Evolutionary conservation across 2,113 vertebrate species (phyloP).

Genomic region (Pavo muticus): DNA sequence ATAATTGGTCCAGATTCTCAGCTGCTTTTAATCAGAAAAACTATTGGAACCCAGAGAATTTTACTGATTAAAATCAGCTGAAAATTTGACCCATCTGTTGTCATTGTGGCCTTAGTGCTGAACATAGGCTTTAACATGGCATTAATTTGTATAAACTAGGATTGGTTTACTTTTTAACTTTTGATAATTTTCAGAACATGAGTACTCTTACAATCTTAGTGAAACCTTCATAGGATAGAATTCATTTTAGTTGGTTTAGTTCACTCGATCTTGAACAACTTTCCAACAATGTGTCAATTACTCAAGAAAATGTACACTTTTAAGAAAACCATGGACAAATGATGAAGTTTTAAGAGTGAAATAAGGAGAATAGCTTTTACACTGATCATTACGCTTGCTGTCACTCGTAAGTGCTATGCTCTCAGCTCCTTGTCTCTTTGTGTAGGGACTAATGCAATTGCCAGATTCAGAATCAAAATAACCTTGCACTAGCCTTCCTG

Average conservation of each 20-base stretch:
- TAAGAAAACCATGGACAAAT: not conserved
- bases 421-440: not conserved
- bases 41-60: not conserved
- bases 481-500: not conserved
- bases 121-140: not conserved
- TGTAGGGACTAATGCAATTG: not conserved
- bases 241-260: not conserved
- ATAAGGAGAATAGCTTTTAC: not conserved
- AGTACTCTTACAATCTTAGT: not conserved
- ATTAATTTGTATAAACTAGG: not conserved
- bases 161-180: not conserved
- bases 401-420: not conserved
- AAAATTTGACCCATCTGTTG: conserved; percentile 6
- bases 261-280: not conserved
- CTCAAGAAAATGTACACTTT: not conserved
- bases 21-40: conserved; percentile 58
- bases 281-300: not conserved
- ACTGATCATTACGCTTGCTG: not conserved
- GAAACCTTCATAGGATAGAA: not conserved
- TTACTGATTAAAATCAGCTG: conserved; percentile 30
- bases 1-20: conserved; percentile 38
- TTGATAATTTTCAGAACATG: not conserved
- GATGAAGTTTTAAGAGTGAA: not conserved
- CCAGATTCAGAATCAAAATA: not conserved
- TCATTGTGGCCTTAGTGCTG: not conserved